Evolutionary conservation across 2,113 vertebrate species (phyloP), one percentile per base, ranked within the genome.

Genomic region (Colistium nudipinnis): DNA sequence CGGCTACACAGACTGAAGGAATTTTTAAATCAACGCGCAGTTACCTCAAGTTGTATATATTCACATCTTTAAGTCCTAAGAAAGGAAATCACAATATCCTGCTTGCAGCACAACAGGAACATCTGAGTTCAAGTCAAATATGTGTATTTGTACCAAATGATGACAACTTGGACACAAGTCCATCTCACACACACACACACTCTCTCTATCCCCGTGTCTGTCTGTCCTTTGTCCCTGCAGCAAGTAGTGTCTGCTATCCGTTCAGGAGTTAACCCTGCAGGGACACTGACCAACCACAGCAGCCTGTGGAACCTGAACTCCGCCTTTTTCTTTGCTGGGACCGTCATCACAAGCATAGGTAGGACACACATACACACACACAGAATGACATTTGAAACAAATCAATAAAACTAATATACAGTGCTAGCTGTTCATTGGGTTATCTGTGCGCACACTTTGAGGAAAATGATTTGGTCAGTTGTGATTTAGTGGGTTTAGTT

Each of bases 321-420:
- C 64, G 96, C 97, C 85, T 98, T 98, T 93, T 98, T 98, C 94
- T 98, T 98, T 88, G 95, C 97, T 89, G 97, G 97, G 74, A 98
- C 97, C 80, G 96, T 98, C 88, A 98, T 98, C 88, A 98, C 97
- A 84, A 98, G 96, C 71, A 98, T 98, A 84, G 97, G 97, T 98
- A 95, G 88, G 92, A 68, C 10, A 66, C 19, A 61, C 51, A 62
- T 30, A 78, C 59, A 70, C 33, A 41, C 19, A 56, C 33, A 31
- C 20, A 48, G 20, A 48, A 20, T 13, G 9, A 48, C 45, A 13
- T n/a, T n/a, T n/a, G n/a, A n/a, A n/a, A n/a, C n/a, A n/a, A n/a
- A n/a, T n/a, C n/a, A n/a, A n/a, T n/a, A n/a, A n/a, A n/a, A n/a
- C n/a, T n/a, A n/a, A n/a, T n/a, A n/a, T n/a, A n/a, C n/a, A n/a